Conservation (phyloP, 1,140 invertebrate species). For the Archivesica marissinica region DNA sequence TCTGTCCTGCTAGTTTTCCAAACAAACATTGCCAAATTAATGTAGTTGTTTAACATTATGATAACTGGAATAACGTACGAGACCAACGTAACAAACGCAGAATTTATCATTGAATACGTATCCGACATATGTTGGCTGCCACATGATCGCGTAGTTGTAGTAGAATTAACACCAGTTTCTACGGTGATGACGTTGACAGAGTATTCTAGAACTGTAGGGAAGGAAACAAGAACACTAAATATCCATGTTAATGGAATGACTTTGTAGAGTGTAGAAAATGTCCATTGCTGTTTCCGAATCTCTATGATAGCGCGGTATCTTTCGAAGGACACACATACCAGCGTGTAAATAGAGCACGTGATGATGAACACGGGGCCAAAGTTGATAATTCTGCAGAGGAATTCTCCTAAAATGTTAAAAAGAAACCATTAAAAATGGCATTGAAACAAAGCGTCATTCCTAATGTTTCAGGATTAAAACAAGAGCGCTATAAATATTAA, state of each 20-base stretch:
- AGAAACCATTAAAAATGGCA: no score
- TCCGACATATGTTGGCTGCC: slow-evolving; percentile 46
- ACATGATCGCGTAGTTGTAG: background rate
- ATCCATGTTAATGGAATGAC: slow-evolving; percentile 61
- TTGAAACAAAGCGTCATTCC: no score
- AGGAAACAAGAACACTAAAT: slow-evolving; percentile 53
- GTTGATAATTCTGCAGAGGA: slow-evolving; percentile 72
- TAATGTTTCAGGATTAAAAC: no score
- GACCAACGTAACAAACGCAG: slow-evolving; percentile 45
- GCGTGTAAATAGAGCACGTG: slow-evolving; percentile 70
- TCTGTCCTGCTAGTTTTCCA: slow-evolving; percentile 41
- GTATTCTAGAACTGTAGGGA: slow-evolving; percentile 66
- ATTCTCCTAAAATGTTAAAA: slow-evolving; percentile 61
- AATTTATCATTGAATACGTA: slow-evolving; percentile 56
- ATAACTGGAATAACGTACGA: slow-evolving; percentile 66
- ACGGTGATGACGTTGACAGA: background rate
- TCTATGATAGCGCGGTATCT: slow-evolving; percentile 64
- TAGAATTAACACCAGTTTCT: slow-evolving; percentile 8
- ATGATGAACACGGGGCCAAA: slow-evolving; percentile 68
- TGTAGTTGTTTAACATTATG: slow-evolving; percentile 65
- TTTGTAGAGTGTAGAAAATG: background rate
- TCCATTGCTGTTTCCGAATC: slow-evolving; percentile 5
- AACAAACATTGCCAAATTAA: slow-evolving; percentile 56
- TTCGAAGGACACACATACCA: slow-evolving; percentile 72
- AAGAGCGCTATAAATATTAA: no score